Evolutionary conservation across 2,113 vertebrate species (phyloP), one percentile per base, ranked within the genome.

Genomic region (Channa argus): DNA sequence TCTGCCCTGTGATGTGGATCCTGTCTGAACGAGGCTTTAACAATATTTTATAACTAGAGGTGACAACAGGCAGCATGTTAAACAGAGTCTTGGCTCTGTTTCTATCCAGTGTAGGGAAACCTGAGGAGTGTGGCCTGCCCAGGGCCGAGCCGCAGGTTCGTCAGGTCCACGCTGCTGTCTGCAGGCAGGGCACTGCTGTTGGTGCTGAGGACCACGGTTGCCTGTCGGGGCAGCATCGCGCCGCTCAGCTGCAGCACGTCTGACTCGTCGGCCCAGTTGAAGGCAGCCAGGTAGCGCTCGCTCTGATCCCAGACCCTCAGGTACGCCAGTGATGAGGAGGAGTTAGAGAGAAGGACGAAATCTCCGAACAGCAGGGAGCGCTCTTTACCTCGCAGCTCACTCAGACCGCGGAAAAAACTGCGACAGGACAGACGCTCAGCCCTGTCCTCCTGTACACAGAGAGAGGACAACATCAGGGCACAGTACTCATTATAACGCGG

Each of bases 241-340:
- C 60, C 60, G 2, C 14, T 13, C 34, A 84, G 64, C 0, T 60
- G 8, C 5, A 88, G 8, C 0, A 0, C 51, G 3, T 5, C 33
- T 0, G 6, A 6, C 3, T 55, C 24, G 0, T 67, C 10, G 0
- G 68, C 84, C 51, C 94, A 95, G 86, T 97, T 97, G 64, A 97
- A 91, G 41, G 93, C 88, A 0, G 92, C 90, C 44, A 97, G 6
- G 85, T 90, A 97, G 0, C 95, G 94, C 0, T 79, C 53, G 10
- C 92, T 97, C 89, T 97, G 96, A 74, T 98, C 96, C 96, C 96
- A 98, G 3, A 60, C 50, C 0, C 96, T 94, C 64, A 94, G 5
- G 49, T 93, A 96, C 3, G 88, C 92, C 54, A 96, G 87, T 0
- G 92, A 55, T 1, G 38, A 72, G 13, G 47, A 54, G 0, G 79